Evolutionary conservation across 2,797 vertebrate genomes (phyloP), one percentile per base, ranked within the genome.

Genomic region (Molothrus ater): DNA sequence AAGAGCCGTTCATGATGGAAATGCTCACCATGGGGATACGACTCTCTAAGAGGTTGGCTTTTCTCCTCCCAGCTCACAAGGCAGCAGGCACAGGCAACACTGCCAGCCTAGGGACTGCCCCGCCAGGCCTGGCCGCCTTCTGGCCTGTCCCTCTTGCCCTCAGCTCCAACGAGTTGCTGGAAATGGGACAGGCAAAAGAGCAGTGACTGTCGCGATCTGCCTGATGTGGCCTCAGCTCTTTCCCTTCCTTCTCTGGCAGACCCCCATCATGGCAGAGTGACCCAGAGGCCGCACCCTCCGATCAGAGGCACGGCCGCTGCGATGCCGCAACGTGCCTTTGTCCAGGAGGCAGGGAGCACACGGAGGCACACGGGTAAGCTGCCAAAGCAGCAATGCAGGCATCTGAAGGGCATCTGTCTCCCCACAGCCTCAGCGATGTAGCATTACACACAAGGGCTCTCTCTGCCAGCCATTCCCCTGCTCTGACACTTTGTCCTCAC

Each of bases 151-250:
- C 13, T 25, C 68, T 61, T 29, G 68, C 15, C 47, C 32, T 72
- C 47, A 42, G 34, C 40, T 48, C 32, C 26, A 42, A 3, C 0
- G 0, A 66, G 21, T 13, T 24, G 4, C 7, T 48, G 40, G 4
- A 48, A 47, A 54, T 0, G 0, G 15, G 12, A 9, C 13, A 12
- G 9, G 18, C 15, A 42, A 13, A 21, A 9, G 1, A 36, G 38
- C 22, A 48, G 13, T 3, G 0, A 25, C 10, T 65, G 22, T 22
- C 3, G 0, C 9, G 2, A 32, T 12, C 26, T 60, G 38, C 51
- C 29, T 24, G 26, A 20, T 36, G 16, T 11, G n/a, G 32, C 3
- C 16, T 6, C 40, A 60, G 31, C 31, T 17, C 19, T 42, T 28
- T 42, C 17, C 26, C 13, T 14, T 73, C 47, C 17, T 66, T 65